phyloP scores from a whole-genome alignment of 2,113 vertebrate species.

The Oxyura jamaicensis region DNA sequence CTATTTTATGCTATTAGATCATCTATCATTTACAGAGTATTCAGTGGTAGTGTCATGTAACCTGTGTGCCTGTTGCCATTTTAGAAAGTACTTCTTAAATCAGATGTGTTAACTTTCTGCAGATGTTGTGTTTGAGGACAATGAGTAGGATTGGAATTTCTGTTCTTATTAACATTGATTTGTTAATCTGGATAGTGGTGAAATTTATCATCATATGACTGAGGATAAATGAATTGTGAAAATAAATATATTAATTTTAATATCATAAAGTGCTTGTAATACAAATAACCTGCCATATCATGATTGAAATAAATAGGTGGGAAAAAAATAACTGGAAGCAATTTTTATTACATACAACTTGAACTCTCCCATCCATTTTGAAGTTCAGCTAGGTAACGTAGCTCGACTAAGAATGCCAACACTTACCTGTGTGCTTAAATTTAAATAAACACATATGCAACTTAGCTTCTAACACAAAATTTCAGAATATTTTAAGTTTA shows the following conservation, averaged over 20 bases:
- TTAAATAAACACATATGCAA: background rate
- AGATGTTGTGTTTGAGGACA: background rate
- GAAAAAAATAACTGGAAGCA: background rate
- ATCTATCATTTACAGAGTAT: background rate
- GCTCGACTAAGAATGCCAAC: background rate
- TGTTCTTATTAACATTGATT: background rate
- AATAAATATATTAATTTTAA: slow-evolving; percentile 33
- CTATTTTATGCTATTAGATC: background rate
- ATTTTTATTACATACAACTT: background rate
- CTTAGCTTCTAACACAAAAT: background rate
- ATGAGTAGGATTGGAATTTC: background rate
- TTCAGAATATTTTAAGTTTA: background rate
- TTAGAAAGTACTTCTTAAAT: background rate
- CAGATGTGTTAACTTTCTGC: background rate
- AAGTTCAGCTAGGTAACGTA: background rate
- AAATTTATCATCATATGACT: background rate
- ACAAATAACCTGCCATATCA: background rate
- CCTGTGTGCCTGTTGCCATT: background rate
- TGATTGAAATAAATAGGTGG: background rate
- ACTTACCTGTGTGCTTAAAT: background rate
- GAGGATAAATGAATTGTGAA: background rate
- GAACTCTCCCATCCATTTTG: background rate
- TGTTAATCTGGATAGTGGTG: slow-evolving; percentile 9
- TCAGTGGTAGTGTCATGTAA: background rate
- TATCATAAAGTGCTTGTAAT: slow-evolving; percentile 20